These are phyloP conservation scores for Didymodactylos carnosus DNA, from an alignment of 2,888 invertebrate species.

Conservation along the genomic window DNA sequence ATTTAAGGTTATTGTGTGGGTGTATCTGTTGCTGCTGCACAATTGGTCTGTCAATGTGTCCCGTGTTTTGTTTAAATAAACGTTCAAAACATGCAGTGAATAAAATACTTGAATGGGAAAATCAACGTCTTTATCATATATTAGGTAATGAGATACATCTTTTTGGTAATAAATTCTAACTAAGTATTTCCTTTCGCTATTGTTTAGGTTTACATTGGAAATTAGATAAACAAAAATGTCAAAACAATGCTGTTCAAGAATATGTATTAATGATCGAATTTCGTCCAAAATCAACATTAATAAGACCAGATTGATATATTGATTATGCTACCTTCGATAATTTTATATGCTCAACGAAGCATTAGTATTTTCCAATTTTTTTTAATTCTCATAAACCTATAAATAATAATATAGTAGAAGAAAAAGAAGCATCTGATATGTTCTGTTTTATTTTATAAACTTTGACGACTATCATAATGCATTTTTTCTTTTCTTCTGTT, in stretches of 20 bases:
- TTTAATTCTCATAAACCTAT: too few species aligned
- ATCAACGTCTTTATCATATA: slow-evolving; percentile 8
- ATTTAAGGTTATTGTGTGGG: slow-evolving; percentile 2
- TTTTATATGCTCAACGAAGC: too few species aligned
- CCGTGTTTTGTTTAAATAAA: slow-evolving; percentile 9
- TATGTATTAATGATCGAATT: slow-evolving; percentile 14
- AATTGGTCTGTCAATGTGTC: slow-evolving; percentile 9
- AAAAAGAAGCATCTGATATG: too few species aligned
- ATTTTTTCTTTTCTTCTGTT: too few species aligned
- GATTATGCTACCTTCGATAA: too few species aligned
- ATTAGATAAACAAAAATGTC: slow-evolving; percentile 7
- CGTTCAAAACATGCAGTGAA: slow-evolving; percentile 5
- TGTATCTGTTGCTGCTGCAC: slow-evolving; percentile 14
- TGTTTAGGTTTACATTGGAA: slow-evolving; percentile 10
- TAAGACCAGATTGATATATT: slow-evolving; percentile 6
- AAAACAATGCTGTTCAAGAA: slow-evolving; percentile 6
- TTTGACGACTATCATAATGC: too few species aligned
- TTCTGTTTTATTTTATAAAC: too few species aligned
- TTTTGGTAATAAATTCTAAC: too few species aligned
- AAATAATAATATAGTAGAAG: too few species aligned
- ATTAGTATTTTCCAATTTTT: too few species aligned
- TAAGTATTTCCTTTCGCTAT: too few species aligned
- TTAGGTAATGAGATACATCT: too few species aligned
- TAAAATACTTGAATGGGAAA: slow-evolving; percentile 11
- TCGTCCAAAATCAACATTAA: slow-evolving; percentile 4